A percentile compares a stretch with the other conserved stretches of the same genome.
phyloP scores from a whole-genome alignment of 2,113 vertebrate genomes.

The Dasypus novemcinctus region DNA sequence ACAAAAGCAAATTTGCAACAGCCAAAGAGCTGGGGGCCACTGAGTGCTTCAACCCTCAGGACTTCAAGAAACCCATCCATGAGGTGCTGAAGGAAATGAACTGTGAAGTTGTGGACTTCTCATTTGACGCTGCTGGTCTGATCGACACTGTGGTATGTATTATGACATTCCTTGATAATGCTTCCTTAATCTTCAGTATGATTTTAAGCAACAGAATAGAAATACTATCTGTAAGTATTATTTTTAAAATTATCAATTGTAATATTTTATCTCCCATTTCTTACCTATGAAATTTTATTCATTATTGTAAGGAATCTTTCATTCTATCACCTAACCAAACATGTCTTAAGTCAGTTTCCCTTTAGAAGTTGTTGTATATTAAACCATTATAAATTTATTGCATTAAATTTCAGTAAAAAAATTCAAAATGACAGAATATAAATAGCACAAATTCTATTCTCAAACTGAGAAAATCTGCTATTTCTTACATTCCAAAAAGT shows the following conservation, averaged over 20 bases:
- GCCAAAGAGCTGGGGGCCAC: conserved; percentile 89
- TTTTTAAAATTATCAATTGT: neutral
- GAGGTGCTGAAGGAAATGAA: conserved; percentile 88
- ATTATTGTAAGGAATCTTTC: neutral
- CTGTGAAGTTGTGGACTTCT: conserved; percentile 88
- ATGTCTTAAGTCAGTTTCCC: neutral
- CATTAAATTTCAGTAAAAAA: neutral
- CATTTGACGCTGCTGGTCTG: conserved; percentile 88
- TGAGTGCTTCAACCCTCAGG: conserved; percentile 86
- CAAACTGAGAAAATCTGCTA: neutral
- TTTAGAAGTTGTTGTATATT: neutral
- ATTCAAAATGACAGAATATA: neutral
- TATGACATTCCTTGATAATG: neutral
- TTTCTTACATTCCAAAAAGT: neutral
- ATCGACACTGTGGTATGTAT: conserved; percentile 86
- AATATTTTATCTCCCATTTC: neutral
- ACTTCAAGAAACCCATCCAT: conserved; percentile 85
- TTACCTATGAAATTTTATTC: neutral
- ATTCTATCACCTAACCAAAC: neutral
- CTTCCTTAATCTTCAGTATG: neutral
- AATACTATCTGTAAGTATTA: neutral
- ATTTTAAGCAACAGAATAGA: neutral
- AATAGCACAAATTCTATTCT: neutral
- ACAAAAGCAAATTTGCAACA: conserved; percentile 88
- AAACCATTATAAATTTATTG: neutral